phyloP scores from a whole-genome alignment of 2,797 vertebrate genomes.

The Stomatorhinus walkeri region DNA sequence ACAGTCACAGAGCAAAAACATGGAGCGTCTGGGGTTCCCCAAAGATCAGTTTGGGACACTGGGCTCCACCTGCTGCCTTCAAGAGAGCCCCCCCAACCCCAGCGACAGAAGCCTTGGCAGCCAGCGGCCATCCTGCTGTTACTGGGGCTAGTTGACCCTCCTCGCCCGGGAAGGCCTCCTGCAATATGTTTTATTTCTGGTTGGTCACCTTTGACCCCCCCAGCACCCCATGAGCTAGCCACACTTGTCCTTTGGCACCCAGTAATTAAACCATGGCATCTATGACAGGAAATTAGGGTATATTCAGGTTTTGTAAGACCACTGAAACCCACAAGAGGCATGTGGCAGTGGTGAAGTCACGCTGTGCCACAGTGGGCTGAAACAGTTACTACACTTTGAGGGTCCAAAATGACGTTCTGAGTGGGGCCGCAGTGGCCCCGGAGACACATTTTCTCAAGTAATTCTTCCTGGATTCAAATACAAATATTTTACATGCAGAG shows the following conservation, averaged over 20 bases:
- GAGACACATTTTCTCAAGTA: not conserved
- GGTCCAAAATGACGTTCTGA: not conserved
- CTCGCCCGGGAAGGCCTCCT: not conserved
- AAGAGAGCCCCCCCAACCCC: not conserved
- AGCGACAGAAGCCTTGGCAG: not conserved
- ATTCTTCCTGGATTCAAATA: not conserved
- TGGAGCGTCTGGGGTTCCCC: not conserved
- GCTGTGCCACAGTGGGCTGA: no score
- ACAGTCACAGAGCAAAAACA: not conserved
- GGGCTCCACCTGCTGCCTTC: not conserved
- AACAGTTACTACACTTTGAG: not conserved
- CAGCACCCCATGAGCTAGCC: not conserved
- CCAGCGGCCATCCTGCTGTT: not conserved
- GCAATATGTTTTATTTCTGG: conserved; percentile 28
- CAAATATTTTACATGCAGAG: not conserved
- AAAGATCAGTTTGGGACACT: not conserved
- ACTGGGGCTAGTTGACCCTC: not conserved
- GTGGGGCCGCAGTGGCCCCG: not conserved
- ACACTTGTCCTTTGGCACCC: not conserved
- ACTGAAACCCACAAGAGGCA: not conserved
- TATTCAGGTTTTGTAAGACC: not conserved
- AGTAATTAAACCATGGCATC: not conserved
- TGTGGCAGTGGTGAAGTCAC: no score
- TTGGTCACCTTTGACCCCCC: not conserved
- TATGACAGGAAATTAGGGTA: not conserved